Base-by-base conservation (phyloP, 2,888 invertebrate genomes). In the Micropterix aruncella region DNA sequence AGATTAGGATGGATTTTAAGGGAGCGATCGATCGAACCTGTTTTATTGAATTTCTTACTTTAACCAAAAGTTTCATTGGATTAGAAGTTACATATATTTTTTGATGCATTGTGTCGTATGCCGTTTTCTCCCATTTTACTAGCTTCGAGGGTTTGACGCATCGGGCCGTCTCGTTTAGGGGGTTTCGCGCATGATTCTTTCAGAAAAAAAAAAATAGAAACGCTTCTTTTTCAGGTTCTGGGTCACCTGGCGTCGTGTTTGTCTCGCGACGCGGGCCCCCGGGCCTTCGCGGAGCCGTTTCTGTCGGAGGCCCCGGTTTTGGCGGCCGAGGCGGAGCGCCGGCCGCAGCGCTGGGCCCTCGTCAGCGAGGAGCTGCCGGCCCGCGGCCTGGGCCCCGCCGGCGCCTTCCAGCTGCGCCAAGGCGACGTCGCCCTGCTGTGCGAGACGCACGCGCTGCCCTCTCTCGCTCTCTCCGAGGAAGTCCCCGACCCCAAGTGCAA, bases 401-500 rank as follows among this genome's bases (percentile, higher is more conserved):
- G 84, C 40, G 79, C 85, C 46, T 97, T 99, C 66, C 92, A 96
- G 60, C 72, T 99, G 37, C 75, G 95, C 17, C 93, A 94, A 62
- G 89, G 87, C 50, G 94, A 95, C 59, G 83, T 97, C 18, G 92
- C 93, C 1, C 74, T 99, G 2, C 72, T 95, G 53, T 93, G 95
- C 58, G 79, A 83, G 12, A 79, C 96, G 44, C 78, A 84, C 53
- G 77, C 80, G 54, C 66, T 99, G 54, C 97, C 99, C 1, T 92
- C 94, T 65, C 91, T 96, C 60, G 91, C 89, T 63, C 73, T 99
- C 37, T 87, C 89, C 0, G 99, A 99, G 61, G 94, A 97, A 62
- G 88, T 95, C 1, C 88, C 95, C 14, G 93, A 96, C 69, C 93
- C 94, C 0, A 93, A 94, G 63, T 88, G 86, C 56, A 94, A 95